These are phyloP conservation scores for Sitta europaea DNA, from an alignment of 2,113 vertebrate genomes.

Conservation along the genomic window DNA sequence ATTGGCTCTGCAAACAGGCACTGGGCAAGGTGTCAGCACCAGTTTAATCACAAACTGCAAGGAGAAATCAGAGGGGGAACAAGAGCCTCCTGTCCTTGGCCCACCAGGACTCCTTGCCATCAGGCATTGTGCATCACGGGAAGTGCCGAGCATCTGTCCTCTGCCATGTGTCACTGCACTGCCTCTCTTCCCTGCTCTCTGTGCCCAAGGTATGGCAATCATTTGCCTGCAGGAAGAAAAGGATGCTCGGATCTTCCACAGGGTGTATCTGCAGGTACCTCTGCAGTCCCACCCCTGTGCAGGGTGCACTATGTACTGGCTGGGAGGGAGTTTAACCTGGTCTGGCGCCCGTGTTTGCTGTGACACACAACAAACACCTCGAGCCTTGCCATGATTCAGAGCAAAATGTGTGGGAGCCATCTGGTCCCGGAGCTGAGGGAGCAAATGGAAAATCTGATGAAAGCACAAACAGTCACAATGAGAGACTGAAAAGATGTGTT, in stretches of 20 bases:
- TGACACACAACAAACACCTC: slow-evolving; percentile 49
- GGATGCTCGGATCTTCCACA: background rate
- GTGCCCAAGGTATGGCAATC: background rate
- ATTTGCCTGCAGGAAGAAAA: background rate
- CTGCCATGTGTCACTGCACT: slow-evolving; percentile 12
- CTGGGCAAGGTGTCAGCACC: background rate
- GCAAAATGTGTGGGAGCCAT: slow-evolving; percentile 71
- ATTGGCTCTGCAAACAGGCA: background rate
- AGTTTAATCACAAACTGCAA: slow-evolving; percentile 5
- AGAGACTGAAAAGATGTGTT: slow-evolving; percentile 39
- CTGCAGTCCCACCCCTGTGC: background rate
- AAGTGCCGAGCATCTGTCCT: slow-evolving; percentile 23
- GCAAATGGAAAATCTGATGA: slow-evolving; percentile 49
- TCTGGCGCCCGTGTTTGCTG: background rate
- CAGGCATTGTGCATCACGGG: background rate
- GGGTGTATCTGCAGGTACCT: background rate
- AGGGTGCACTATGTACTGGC: background rate
- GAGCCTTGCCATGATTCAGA: slow-evolving; percentile 62
- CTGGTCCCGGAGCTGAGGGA: slow-evolving; percentile 60
- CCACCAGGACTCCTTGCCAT: slow-evolving; percentile 27
- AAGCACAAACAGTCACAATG: slow-evolving; percentile 23
- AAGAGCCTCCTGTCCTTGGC: slow-evolving; percentile 20
- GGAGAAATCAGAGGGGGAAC: background rate
- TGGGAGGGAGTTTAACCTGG: slow-evolving; percentile 39
- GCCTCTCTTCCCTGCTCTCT: background rate